phyloP scores from a whole-genome alignment of 2,888 invertebrate genomes.

The Nasonovia ribisnigri region DNA sequence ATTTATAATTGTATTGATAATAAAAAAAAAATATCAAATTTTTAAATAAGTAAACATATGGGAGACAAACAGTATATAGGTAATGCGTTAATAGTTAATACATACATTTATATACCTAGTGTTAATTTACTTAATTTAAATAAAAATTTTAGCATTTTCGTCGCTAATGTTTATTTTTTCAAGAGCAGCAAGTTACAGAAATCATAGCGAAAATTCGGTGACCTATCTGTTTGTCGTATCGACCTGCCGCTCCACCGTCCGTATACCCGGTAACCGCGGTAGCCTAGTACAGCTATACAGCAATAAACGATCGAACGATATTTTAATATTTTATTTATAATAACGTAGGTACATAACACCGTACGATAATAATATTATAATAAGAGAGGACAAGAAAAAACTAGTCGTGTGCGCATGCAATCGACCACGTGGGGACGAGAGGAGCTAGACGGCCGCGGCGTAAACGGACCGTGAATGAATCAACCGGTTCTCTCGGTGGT shows the following conservation, averaged over 20 bases:
- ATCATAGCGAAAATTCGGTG: not conserved
- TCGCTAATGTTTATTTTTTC: not conserved
- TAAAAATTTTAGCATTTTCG: not conserved
- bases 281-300: not conserved
- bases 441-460: slow-evolving; percentile 20
- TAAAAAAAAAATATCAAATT: no score
- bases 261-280: not conserved
- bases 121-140: not conserved
- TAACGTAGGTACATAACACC: not conserved
- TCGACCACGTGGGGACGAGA: slow-evolving; percentile 19
- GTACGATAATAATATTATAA: not conserved
- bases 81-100: no score
- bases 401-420: slow-evolving; percentile 25
- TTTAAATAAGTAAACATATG: not conserved
- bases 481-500: slow-evolving; percentile 57
- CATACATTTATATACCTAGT: no score
- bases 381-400: not conserved
- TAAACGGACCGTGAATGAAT: slow-evolving; percentile 64
- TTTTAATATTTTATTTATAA: not conserved
- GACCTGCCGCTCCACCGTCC: not conserved
- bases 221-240: not conserved
- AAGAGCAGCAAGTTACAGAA: not conserved
- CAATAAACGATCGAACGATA: not conserved
- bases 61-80: not conserved
- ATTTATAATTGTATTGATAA: not conserved